phyloP scores from a whole-genome alignment of 2,888 invertebrate species.

The Zygaena filipendulae region DNA sequence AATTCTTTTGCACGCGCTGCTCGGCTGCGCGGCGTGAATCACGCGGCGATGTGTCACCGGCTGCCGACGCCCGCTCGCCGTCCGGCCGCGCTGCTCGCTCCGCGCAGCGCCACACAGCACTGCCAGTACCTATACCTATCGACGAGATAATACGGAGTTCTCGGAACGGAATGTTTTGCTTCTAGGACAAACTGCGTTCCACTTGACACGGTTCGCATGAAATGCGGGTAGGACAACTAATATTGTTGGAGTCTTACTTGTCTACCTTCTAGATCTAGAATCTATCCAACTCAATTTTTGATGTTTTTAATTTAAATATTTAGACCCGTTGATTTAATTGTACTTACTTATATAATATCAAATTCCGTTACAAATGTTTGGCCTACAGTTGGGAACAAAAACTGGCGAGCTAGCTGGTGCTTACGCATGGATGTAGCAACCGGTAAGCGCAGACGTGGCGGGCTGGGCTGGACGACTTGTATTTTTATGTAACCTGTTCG shows the following conservation, averaged over 20 bases:
- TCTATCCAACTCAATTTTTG: too few relatives aligned
- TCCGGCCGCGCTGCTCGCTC: conserved; percentile 22
- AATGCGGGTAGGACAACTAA: too few relatives aligned
- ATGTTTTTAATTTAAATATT: too few relatives aligned
- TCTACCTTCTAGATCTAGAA: too few relatives aligned
- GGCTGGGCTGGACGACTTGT: conserved; percentile 29
- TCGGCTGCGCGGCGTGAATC: conserved; percentile 37
- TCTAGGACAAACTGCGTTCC: conserved; percentile 13
- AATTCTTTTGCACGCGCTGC: conserved; percentile 46
- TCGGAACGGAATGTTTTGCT: conserved; percentile 28
- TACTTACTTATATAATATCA: too few relatives aligned
- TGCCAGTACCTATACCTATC: too few relatives aligned
- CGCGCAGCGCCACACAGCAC: too few relatives aligned
- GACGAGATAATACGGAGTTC: conserved; percentile 32
- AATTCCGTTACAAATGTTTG: too few relatives aligned
- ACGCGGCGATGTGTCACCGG: conserved; percentile 55
- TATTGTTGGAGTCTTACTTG: too few relatives aligned
- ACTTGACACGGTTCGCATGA: conserved; percentile 14
- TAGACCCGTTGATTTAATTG: too few relatives aligned
- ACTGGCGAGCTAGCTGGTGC: conserved; percentile 23
- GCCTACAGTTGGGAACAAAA: too few relatives aligned
- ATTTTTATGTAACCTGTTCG: conserved; percentile 55
- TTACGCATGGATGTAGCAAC: conserved; percentile 47
- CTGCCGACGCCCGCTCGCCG: conserved; percentile 20
- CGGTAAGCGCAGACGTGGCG: conserved; percentile 29